Evolutionary conservation across 2,113 vertebrate species (phyloP).

Genomic region (Callopanchax toddi): DNA sequence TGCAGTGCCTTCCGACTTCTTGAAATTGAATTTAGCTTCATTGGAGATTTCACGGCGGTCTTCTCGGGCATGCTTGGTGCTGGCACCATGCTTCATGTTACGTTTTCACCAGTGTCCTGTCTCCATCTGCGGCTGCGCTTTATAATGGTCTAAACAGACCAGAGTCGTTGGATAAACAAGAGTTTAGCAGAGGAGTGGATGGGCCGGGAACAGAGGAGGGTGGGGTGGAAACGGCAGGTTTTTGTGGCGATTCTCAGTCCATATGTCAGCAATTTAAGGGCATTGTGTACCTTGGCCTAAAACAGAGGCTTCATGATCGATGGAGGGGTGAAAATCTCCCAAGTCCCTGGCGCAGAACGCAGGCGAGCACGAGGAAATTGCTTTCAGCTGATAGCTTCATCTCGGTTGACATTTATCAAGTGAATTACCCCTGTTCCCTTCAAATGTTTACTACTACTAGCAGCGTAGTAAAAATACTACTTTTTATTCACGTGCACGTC

Average conservation of each 20-base stretch:
- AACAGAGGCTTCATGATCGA: slow-evolving; percentile 93
- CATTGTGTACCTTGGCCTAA: slow-evolving; percentile 98
- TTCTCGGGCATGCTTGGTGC: slow-evolving; percentile 20
- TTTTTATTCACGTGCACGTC: too few relatives aligned
- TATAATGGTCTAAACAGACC: slow-evolving; percentile 69
- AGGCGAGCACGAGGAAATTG: slow-evolving; percentile 88
- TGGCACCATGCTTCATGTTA: slow-evolving; percentile 6
- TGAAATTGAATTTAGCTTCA: slow-evolving; percentile 1
- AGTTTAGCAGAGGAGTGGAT: slow-evolving; percentile 82
- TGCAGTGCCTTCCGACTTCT: slow-evolving; percentile 3
- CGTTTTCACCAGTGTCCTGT: slow-evolving; percentile 38
- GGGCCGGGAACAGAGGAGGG: slow-evolving; percentile 64
- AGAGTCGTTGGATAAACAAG: slow-evolving; percentile 90
- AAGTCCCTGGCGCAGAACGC: slow-evolving; percentile 86
- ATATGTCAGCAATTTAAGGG: slow-evolving; percentile 99
- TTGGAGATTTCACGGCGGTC: slow-evolving; percentile 6
- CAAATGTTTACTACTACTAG: slow-evolving; percentile 78
- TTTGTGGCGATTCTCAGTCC: slow-evolving; percentile 81
- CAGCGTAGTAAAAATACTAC: too few relatives aligned
- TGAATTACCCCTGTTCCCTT: slow-evolving; percentile 79
- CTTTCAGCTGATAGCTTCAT: slow-evolving; percentile 94
- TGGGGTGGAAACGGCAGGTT: slow-evolving; percentile 84
- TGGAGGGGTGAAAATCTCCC: slow-evolving; percentile 91
- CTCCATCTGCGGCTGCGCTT: slow-evolving; percentile 42
- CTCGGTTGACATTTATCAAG: slow-evolving; percentile 94